Base-by-base conservation (phyloP, 2,797 vertebrate genomes). In the Pempheris klunzingeri region DNA sequence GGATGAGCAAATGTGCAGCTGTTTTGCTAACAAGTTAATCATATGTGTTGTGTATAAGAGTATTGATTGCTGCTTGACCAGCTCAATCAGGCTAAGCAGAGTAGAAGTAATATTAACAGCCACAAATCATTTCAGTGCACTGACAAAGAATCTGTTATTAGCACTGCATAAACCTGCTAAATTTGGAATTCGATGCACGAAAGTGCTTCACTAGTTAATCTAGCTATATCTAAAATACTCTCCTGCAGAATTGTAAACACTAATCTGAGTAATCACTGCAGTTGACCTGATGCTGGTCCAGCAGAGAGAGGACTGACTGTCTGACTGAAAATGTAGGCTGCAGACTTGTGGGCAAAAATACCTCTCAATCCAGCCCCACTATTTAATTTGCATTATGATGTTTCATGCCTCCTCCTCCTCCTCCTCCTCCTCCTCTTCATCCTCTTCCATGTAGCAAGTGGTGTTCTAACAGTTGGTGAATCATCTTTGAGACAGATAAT, bases 401-500 rank as follows among this genome's bases (percentile, higher is more conserved):
- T 71, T 63, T 71, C 30, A 71, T 18, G 8, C 34, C 47, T 20
- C 41, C 53, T 67, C 53, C 50, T 63, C 60, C 24, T 71, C 26
- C 47, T 36, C n/a, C n/a, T 52, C 53, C 47, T 69, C 18, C 36
- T n/a, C n/a, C n/a, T n/a, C n/a, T n/a, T n/a, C 49, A n/a, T 44
- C 54, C 24, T 52, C 53, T 46, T 69, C 18, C 36, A 49, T 22
- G 58, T 50, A 52, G 41, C 13, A 66, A 69, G 41, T 54, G 18
- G 28, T 62, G 44, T 81, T 50, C 57, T 32, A 72, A 49, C 50
- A 71, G 53, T 46, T 63, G 43, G 62, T 0, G 11, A 54, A 41
- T 77, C 62, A 69, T 59, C n/a, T 22, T 28, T 79, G 46, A 62
- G 64, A 71, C 18, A 46, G 55, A 82, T 80, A 50, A 74, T 77